Base-by-base conservation (phyloP, 2,797 vertebrate genomes). In the Malurus splendens region DNA sequence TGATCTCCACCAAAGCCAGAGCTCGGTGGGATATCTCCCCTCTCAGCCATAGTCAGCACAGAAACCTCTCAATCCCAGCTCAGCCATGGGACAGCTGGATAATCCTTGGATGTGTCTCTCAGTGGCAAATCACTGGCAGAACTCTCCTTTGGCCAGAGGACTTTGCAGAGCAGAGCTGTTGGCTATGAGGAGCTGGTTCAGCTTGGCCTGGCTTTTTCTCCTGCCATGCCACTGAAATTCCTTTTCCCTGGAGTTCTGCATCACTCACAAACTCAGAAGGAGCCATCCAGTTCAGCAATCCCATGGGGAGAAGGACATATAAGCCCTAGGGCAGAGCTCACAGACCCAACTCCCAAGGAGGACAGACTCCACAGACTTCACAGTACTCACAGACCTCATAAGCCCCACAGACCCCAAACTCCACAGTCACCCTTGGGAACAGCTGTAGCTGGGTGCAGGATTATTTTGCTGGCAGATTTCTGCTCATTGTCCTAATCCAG, bases 191-290 rank as follows among this genome's bases (percentile, higher is more conserved):
- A 74, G 54, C 28, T 85, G 62, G 41, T 33, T 67, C 30, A 25
- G 42, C 79, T n/a, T 30, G 56, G 71, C 77, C 62, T 52, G 71
- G 38, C 61, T 42, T 83, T 89, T 80, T 47, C 76, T 78, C 23
- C 56, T 82, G 57, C 70, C 24, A 9, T 28, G 24, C 24, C 39
- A 33, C 36, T 28, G 39, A 60, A 77, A 78, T 64, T 30, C 3
- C 45, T 70, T 79, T 73, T 79, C 56, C 17, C 56, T 65, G 50
- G 41, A 82, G 56, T 82, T 44, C 1, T 57, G 42, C 57, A 67
- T 79, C 50, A 42, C 44, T 82, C 4, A 0, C 68, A 71, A 42
- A 60, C 42, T 42, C 81, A 39, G 14, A 48, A 18, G 45, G 30
- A 89, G 32, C 18, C 62, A 74, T 47, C 32, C 61, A 25, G 17